Evolutionary conservation across 2,888 invertebrate species (phyloP).

Genomic region (Drosophila meridionalis): DNA sequence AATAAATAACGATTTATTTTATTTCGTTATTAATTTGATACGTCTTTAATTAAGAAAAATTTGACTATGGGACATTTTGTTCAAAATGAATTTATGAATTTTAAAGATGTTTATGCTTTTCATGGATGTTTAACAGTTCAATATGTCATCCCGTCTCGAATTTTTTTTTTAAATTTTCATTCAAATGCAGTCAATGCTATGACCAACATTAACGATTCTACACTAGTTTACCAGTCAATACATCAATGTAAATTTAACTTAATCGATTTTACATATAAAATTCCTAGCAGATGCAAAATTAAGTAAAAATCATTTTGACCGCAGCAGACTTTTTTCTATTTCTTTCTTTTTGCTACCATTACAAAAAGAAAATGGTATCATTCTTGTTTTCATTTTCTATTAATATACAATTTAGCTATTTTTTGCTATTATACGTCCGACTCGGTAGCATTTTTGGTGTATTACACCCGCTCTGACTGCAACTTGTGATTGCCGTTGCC

Average conservation of each 20-base stretch:
- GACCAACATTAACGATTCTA: neutral
- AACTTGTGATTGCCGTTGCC: constrained; percentile 64
- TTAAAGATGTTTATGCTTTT: too few species aligned
- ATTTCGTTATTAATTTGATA: too few species aligned
- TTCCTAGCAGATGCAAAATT: neutral
- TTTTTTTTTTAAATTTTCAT: too few species aligned
- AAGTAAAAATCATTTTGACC: constrained; percentile 23
- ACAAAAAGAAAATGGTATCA: constrained; percentile 31
- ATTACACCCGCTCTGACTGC: constrained; percentile 39
- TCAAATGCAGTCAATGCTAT: neutral
- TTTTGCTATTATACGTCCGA: constrained; percentile 57
- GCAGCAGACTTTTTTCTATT: neutral
- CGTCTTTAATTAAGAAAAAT: too few species aligned
- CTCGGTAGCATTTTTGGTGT: constrained; percentile 35
- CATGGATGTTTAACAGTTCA: too few species aligned
- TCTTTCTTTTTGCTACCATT: neutral
- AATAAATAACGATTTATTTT: too few species aligned
- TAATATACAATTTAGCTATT: constrained; percentile 75
- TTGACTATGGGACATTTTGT: too few species aligned
- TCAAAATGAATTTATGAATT: too few species aligned
- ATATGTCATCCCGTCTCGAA: too few species aligned
- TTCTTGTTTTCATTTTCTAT: constrained; percentile 76
- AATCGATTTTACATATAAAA: neutral
- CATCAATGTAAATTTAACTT: neutral
- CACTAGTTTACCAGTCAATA: neutral